phyloP scores from a whole-genome alignment of 2,888 invertebrate genomes.

The Macaria notata region DNA sequence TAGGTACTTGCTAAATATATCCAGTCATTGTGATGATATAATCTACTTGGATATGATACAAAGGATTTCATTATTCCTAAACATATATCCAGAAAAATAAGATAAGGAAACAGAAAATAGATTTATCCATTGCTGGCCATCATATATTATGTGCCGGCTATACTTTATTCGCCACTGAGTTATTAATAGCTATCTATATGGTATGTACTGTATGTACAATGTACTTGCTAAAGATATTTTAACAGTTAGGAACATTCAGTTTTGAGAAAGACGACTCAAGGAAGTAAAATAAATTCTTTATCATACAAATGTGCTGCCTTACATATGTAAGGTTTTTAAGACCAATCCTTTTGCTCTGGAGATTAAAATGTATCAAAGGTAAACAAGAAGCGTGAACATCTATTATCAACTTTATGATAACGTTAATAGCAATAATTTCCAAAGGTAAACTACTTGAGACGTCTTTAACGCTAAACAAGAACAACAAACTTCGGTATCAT shows the following conservation, averaged over 20 bases:
- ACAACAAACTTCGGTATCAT: conserved; percentile 9
- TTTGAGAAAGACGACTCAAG: too few relatives aligned
- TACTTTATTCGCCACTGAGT: conserved; percentile 4
- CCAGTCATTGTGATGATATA: neutral
- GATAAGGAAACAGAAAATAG: conserved; percentile 18
- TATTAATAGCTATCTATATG: too few relatives aligned
- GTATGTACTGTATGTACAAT: too few relatives aligned
- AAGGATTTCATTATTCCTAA: conserved; percentile 20
- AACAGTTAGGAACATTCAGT: too few relatives aligned
- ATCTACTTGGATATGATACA: conserved; percentile 20
- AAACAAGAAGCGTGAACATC: too few relatives aligned
- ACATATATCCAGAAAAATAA: conserved; percentile 14
- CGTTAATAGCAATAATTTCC: neutral
- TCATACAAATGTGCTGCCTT: too few relatives aligned
- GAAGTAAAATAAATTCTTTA: too few relatives aligned
- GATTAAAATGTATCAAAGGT: too few relatives aligned
- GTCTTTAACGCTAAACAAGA: conserved; percentile 1
- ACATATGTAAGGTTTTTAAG: too few relatives aligned
- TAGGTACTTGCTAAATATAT: neutral
- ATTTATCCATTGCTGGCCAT: conserved; percentile 7
- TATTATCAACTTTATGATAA: neutral
- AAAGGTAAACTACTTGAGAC: conserved; percentile 1
- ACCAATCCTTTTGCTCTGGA: too few relatives aligned
- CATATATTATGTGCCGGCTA: neutral
- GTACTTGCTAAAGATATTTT: too few relatives aligned